Conservation (phyloP, 2,113 vertebrate species). For the Urocynchramus pylzowi region DNA sequence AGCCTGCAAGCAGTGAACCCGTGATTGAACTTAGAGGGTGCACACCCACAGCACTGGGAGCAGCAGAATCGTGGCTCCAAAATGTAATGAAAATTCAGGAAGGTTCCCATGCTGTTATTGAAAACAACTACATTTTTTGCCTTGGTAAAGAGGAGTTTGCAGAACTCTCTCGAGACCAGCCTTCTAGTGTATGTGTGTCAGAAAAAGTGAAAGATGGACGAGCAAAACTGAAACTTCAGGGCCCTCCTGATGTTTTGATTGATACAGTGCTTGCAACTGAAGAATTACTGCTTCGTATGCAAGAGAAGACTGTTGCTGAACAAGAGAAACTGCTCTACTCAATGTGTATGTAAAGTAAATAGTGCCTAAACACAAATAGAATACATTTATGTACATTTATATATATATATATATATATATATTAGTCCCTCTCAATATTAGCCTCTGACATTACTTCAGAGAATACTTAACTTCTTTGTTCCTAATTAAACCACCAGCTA, state of each 20-base stretch:
- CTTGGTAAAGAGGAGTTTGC: conserved; percentile 68
- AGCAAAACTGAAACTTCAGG: conserved; percentile 66
- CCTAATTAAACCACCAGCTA: not conserved
- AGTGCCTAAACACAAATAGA: not conserved
- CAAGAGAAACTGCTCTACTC: conserved; percentile 48
- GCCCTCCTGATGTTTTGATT: not conserved
- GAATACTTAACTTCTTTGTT: not conserved
- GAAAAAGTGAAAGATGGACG: conserved; percentile 63
- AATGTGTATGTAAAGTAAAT: conserved; percentile 61
- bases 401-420: not conserved
- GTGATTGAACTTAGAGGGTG: conserved; percentile 62
- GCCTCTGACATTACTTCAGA: not conserved
- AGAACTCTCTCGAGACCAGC: conserved; percentile 28
- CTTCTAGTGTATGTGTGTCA: not conserved
- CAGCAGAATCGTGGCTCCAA: conserved; percentile 74
- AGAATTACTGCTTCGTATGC: conserved; percentile 72
- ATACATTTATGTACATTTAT: not conserved
- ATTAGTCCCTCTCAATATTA: not conserved
- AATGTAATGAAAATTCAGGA: not conserved
- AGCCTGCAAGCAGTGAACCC: not conserved
- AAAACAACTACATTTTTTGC: conserved; percentile 78
- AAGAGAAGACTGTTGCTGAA: conserved; percentile 51
- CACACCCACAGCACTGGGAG: not conserved
- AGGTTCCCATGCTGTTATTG: not conserved
- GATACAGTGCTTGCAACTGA: conserved; percentile 69